Percentiles rank a stretch among this genome's conserved stretches.
Conservation (phyloP, 2,113 vertebrate genomes). For the Xiphorhynchus elegans region DNA sequence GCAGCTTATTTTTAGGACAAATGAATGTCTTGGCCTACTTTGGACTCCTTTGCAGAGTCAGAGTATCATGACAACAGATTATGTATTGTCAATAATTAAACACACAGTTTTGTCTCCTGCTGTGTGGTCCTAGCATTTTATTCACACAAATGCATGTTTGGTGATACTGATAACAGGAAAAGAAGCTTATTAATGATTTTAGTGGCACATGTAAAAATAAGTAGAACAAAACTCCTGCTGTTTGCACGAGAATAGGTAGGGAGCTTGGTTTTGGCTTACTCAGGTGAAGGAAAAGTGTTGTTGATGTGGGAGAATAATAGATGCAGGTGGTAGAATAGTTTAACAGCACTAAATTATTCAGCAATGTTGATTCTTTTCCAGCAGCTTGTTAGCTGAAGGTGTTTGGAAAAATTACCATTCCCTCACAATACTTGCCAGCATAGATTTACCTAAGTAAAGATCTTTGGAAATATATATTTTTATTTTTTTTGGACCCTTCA, state of each 20-base stretch:
- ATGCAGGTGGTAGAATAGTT: not conserved
- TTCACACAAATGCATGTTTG: not conserved
- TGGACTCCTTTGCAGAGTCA: not conserved
- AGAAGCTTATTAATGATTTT: not conserved
- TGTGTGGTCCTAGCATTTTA: not conserved
- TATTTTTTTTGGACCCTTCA: not conserved
- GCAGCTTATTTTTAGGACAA: not conserved
- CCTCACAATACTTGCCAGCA: not conserved
- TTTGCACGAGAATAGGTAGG: not conserved
- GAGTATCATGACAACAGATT: not conserved
- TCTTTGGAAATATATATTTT: not conserved
- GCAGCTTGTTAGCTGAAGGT: not conserved
- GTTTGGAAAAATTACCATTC: not conserved
- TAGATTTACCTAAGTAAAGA: not conserved
- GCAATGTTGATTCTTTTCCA: not conserved
- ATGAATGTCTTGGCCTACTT: not conserved
- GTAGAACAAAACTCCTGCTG: not conserved
- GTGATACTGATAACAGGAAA: not conserved
- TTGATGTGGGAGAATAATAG: not conserved
- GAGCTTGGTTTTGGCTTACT: not conserved
- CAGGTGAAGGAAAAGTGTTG: not conserved
- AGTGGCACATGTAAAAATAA: not conserved
- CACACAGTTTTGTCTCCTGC: not conserved
- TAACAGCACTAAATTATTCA: not conserved
- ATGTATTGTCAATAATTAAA: not conserved